Base-by-base conservation (phyloP, 2,888 invertebrate species). In the Eupithecia vulgata region DNA sequence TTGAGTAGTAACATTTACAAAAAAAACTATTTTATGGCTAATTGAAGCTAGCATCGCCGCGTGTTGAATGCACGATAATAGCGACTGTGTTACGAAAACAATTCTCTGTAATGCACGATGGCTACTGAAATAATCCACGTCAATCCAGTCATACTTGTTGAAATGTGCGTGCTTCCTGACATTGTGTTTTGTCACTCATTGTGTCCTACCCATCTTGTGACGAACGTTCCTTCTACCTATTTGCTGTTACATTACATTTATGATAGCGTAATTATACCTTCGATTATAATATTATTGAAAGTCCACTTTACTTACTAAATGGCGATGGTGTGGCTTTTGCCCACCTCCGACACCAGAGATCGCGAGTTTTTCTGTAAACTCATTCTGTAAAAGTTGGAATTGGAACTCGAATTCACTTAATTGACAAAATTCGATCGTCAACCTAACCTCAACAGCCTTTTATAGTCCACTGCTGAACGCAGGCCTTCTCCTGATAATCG, bases 151-250 rank as follows among this genome's bases (percentile, higher is more conserved):
- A 35, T 21, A 57, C 40, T 45, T 45, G 21, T 52, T 57, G 72
- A 69, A 59, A 40, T 66, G 66, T 64, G 62, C 35, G 59, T 52
- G 64, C 64, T 70, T 73, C 70, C 73, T 70, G 70, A 67, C 64
- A 70, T 70, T 70, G 67, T 73, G 13, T 65, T 42, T 13, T 65
- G 65, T 65, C 37, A 40, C 35, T 35, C 65, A 42, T 72, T 68
- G 64, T 67, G 61, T 42, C 68, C 34, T 42, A 37, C 25, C 34
- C 57, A 64, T 61, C 17, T 52, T 52, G 48, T 52, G 10, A 52
- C 48, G 45, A 45, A 45, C 17, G 45, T 45, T 17, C 8, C 48
- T 2, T 48, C 48, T 48, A 48, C n/a, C 17, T 21, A 17, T 45
- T 52, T 5, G 4, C 21, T 10, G 21, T 52, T 52, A 52, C 21